Evolutionary conservation across 2,888 invertebrate species (phyloP), one percentile per base, ranked within the genome.

Genomic region (Xylocampa areola): DNA sequence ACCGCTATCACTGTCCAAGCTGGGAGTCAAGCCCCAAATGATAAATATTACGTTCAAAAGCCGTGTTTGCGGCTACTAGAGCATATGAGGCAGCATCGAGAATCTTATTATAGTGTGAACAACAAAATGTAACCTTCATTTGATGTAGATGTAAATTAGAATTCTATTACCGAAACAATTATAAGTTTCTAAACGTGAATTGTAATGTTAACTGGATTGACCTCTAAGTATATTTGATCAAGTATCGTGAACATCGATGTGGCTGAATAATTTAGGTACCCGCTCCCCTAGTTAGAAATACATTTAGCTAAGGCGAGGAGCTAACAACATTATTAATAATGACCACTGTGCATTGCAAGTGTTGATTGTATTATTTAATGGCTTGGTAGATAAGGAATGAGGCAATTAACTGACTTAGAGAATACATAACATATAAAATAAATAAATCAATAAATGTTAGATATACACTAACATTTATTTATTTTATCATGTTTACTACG

Each of bases 301-400:
- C 17, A 60, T 25, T 50, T 27, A 36, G 35, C 35, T 39, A 5
- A 40, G 23, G 5, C 8, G 35, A 25, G 14, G 11, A 39, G 33
- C 55, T 50, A 60, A 57, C 49, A 33, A 16, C 10, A 5, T 45
- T 30, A 40, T 61, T 50, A 68, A 68, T 68, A 51, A 67, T 67
- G n/a, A 21, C n/a, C 33, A 51, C 29, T 27, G 35, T 17, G 32
- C 16, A 37, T 40, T 44, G 17, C 23, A 30, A 53, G 33, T 36
- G 50, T 25, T 39, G 14, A 40, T 43, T 36, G 23, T 40, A 51
- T 55, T 52, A 65, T 64, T 68, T 45, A 65, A 64, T 30, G 17
- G 2, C 30, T 13, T 11, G 8, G 7, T 35, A 27, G 64, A 59
- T 64, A 47, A 30, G 25, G 19, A 8, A 52, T 30, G 36, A 25